Conservation (phyloP, 2,888 invertebrate species). For the Acronicta leporina region DNA sequence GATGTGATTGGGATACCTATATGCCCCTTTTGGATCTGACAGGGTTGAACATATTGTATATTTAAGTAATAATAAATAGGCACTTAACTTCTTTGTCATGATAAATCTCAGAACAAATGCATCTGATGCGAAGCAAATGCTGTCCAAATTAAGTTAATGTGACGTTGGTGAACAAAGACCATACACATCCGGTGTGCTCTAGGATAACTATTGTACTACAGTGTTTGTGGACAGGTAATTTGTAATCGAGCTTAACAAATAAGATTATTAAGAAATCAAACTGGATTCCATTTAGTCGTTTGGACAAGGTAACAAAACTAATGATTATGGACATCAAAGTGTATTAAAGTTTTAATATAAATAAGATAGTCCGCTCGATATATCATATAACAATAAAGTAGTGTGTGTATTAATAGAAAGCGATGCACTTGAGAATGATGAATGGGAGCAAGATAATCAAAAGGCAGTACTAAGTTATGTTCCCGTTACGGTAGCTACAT, state of each 20-base stretch:
- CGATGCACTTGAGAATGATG: constrained; percentile 65
- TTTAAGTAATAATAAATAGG: not conserved
- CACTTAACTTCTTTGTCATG: constrained; percentile 7
- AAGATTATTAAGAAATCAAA: constrained; percentile 63
- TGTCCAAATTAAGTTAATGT: constrained; percentile 61
- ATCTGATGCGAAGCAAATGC: constrained; percentile 44
- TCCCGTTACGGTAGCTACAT: constrained; percentile 57
- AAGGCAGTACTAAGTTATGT: constrained; percentile 60
- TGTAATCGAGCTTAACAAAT: constrained; percentile 72
- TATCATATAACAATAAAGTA: constrained; percentile 52
- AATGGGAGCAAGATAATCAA: constrained; percentile 66
- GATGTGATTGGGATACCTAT: no score
- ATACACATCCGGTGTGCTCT: constrained; percentile 64
- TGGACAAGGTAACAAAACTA: constrained; percentile 35
- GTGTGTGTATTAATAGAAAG: constrained; percentile 61
- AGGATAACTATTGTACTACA: constrained; percentile 71
- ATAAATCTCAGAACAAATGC: constrained; percentile 43
- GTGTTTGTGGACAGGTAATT: constrained; percentile 65
- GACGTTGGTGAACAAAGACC: constrained; percentile 64
- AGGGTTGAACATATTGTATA: no score
- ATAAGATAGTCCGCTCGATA: constrained; percentile 33
- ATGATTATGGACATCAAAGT: constrained; percentile 44
- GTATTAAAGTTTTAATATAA: constrained; percentile 29
- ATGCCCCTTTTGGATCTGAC: no score
- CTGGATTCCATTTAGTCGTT: constrained; percentile 43